Percentiles rank a stretch among this genome's conserved stretches.
Conservation (phyloP, 2,113 vertebrate species). For the Salvelinus namaycush region DNA sequence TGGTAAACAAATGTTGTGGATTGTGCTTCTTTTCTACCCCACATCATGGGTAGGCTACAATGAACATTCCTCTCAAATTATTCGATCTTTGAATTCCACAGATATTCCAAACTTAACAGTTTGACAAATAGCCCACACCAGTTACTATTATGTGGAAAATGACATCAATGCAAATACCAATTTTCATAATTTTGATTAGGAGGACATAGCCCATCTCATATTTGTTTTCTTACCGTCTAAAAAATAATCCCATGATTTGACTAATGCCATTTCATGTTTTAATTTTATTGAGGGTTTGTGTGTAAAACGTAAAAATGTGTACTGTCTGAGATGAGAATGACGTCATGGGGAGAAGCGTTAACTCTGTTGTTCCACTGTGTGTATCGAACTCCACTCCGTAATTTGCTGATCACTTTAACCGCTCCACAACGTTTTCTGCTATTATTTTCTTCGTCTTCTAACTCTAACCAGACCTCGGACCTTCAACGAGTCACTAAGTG, state of each 20-base stretch:
- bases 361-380: conserved; percentile 47
- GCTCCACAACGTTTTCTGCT: conserved; percentile 38
- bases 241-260: too few species aligned
- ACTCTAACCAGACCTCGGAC: conserved; percentile 41
- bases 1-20: too few species aligned
- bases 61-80: too few species aligned
- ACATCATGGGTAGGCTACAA: too few species aligned
- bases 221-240: too few species aligned
- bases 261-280: neutral
- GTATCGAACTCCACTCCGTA: conserved; percentile 73
- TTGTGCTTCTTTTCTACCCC: too few species aligned
- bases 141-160: too few species aligned
- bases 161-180: neutral
- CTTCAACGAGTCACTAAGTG: neutral
- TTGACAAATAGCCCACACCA: too few species aligned
- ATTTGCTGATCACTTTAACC: conserved; percentile 70
- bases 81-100: too few species aligned
- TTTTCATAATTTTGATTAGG: neutral
- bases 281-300: neutral
- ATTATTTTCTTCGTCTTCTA: conserved; percentile 28
- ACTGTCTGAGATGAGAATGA: neutral
- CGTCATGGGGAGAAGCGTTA: conserved; percentile 26
- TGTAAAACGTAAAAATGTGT: neutral
- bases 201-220: neutral
- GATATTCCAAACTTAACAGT: too few species aligned